phyloP scores from a whole-genome alignment of 2,797 vertebrate species.

The Anisognathus igniventris region DNA sequence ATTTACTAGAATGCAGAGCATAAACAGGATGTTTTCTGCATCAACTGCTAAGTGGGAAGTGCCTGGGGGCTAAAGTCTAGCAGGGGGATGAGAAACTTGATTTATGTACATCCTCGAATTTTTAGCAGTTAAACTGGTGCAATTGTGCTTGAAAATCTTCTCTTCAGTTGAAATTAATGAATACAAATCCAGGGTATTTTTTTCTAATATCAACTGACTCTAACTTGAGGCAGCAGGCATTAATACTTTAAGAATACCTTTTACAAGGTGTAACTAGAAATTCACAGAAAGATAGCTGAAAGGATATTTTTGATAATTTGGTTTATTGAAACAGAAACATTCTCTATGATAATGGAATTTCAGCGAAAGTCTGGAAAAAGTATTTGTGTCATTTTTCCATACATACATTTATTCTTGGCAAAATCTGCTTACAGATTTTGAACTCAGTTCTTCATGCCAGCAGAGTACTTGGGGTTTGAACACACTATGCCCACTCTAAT shows the following conservation, averaged over 20 bases:
- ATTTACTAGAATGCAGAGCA: neutral
- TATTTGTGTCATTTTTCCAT: neutral
- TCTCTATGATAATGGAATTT: neutral
- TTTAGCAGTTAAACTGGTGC: neutral
- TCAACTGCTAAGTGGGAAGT: neutral
- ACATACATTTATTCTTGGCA: neutral
- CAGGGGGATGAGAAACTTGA: neutral
- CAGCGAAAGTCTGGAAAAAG: neutral
- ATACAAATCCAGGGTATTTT: neutral
- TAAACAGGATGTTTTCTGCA: neutral
- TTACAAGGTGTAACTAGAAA: neutral
- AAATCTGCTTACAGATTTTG: neutral
- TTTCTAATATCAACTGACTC: neutral
- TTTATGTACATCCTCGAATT: neutral
- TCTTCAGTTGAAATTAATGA: neutral
- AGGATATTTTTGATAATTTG: neutral
- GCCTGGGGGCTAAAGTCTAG: neutral
- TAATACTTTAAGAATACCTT: neutral
- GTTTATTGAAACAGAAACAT: neutral
- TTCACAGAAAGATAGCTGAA: neutral
- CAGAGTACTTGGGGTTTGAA: neutral
- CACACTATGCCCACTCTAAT: neutral
- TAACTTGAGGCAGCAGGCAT: neutral
- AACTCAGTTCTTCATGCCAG: fast-evolving
- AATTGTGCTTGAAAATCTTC: neutral